Conservation (phyloP, 2,113 vertebrate species). For the Tetrao urogallus region DNA sequence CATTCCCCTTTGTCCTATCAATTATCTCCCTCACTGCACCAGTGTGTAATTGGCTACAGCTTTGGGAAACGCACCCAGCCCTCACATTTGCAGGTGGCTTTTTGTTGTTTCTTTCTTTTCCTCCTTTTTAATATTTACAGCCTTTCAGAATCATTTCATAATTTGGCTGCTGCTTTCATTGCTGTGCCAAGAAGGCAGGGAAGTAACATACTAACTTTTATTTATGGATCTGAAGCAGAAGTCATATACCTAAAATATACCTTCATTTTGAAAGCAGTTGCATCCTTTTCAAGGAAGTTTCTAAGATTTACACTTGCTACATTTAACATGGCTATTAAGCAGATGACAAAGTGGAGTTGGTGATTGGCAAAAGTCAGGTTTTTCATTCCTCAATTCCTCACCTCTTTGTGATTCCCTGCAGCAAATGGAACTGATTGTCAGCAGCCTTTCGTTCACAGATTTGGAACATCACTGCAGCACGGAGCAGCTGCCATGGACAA, state of each 20-base stretch:
- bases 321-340: slow-evolving; percentile 21
- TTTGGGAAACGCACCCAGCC: background rate
- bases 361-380: background rate
- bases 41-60: background rate
- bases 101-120: too few relatives aligned
- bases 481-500: background rate
- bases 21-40: background rate
- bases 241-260: background rate
- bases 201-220: background rate
- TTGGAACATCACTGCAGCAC: background rate
- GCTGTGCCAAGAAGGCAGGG: background rate
- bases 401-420: background rate
- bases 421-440: background rate
- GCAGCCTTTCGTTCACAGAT: background rate
- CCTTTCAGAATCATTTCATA: background rate
- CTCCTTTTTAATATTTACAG: background rate
- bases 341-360: background rate
- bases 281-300: background rate
- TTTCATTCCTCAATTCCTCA: background rate
- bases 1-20: too few relatives aligned
- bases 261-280: background rate
- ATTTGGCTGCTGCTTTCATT: background rate
- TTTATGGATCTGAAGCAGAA: background rate
- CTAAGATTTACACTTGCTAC: slow-evolving; percentile 15
- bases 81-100: background rate